Percentiles rank a stretch among this genome's conserved stretches.
These are phyloP conservation scores for Cantharis nigra DNA, from an alignment of 2,888 invertebrate genomes.

Conservation along the genomic window DNA sequence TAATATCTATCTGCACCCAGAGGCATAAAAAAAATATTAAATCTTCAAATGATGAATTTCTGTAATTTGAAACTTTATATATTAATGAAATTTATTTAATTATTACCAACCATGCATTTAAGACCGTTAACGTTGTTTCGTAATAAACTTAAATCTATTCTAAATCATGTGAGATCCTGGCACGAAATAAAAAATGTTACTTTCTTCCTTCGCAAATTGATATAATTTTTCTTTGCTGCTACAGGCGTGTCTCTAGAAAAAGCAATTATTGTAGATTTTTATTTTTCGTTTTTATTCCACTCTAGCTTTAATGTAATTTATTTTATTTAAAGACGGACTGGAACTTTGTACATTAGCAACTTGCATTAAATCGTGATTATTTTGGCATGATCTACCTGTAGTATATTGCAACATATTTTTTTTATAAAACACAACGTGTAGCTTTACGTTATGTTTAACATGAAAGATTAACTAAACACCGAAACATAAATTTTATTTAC, in stretches of 20 bases:
- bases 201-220: slow-evolving; percentile 25
- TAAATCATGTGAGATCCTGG: background rate
- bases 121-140: background rate
- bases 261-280: slow-evolving; percentile 28
- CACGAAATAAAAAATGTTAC: background rate
- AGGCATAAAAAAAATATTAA: background rate
- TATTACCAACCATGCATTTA: background rate
- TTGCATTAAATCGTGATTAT: background rate
- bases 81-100: background rate
- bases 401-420: background rate
- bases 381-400: background rate
- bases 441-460: background rate
- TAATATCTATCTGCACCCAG: background rate
- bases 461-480: background rate
- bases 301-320: slow-evolving; percentile 19
- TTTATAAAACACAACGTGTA: background rate
- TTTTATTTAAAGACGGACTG: slow-evolving; percentile 6
- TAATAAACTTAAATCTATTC: background rate
- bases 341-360: background rate
- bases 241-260: slow-evolving; percentile 26
- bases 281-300: slow-evolving; percentile 17
- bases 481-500: background rate
- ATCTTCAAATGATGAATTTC: background rate
- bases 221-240: slow-evolving; percentile 28
- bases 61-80: background rate